Percentiles rank a stretch among this genome's conserved stretches.
phyloP scores from a whole-genome alignment of 2,888 invertebrate genomes.

The Hedychridium roseum region DNA sequence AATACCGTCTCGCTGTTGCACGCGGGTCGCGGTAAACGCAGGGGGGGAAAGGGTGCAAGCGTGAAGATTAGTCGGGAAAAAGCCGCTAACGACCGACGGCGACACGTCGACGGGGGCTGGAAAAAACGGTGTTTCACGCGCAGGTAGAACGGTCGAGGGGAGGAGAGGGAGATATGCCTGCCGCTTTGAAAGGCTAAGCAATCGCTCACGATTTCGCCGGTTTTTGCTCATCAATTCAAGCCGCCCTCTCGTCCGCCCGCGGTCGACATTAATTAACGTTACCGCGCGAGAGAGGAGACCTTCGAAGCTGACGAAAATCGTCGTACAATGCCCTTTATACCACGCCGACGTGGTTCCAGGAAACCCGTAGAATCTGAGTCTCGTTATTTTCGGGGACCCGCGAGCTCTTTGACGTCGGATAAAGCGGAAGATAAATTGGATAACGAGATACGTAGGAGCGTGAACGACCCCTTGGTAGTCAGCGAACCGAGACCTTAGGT shows the following conservation, averaged over 20 bases:
- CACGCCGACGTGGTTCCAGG: not conserved
- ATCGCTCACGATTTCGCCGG: slow-evolving; percentile 50
- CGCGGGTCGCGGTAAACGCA: slow-evolving; percentile 25
- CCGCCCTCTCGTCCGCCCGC: no score
- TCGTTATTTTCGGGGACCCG: slow-evolving; percentile 13
- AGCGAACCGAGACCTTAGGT: slow-evolving; percentile 41
- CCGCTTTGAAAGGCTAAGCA: slow-evolving; percentile 27
- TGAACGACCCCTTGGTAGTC: slow-evolving; percentile 26
- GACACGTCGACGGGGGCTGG: slow-evolving; percentile 43
- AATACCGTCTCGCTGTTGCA: no score
- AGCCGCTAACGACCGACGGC: slow-evolving; percentile 53
- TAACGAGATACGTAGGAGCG: slow-evolving; percentile 21
- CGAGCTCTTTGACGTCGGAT: slow-evolving; percentile 20
- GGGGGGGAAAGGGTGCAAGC: slow-evolving; percentile 9
- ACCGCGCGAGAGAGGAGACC: no score
- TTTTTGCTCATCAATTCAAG: slow-evolving; percentile 56
- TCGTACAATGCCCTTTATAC: not conserved
- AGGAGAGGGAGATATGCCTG: slow-evolving; percentile 27
- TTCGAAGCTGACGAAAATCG: not conserved
- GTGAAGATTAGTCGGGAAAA: slow-evolving; percentile 51
- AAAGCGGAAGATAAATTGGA: slow-evolving; percentile 16
- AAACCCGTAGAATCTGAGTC: not conserved
- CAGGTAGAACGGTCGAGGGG: slow-evolving; percentile 30
- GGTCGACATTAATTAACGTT: no score
- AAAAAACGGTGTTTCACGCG: slow-evolving; percentile 46